Evolutionary conservation across 2,888 invertebrate genomes (phyloP).

Genomic region (Ennomos erosarius): DNA sequence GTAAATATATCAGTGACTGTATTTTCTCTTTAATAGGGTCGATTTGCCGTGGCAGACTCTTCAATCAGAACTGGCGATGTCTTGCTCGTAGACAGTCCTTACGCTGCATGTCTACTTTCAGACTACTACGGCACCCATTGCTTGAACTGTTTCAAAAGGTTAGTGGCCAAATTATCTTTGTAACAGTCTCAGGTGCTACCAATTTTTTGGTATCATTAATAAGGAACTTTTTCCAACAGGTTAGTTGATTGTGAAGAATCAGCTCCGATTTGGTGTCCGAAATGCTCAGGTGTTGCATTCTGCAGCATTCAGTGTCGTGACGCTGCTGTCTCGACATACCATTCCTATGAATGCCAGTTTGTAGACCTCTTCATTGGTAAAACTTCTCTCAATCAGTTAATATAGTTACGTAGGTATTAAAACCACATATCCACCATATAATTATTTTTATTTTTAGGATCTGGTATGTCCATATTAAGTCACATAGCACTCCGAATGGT

Average conservation of each 20-base stretch:
- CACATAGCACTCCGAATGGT: slow-evolving; percentile 90
- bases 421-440: background rate
- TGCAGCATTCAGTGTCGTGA: slow-evolving; percentile 88
- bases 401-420: background rate
- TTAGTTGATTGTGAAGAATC: slow-evolving; percentile 62
- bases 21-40: slow-evolving; percentile 77
- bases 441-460: slow-evolving; percentile 70
- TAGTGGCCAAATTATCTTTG: background rate
- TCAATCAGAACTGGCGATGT: slow-evolving; percentile 89
- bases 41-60: slow-evolving; percentile 88
- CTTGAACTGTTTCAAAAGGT: slow-evolving; percentile 92
- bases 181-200: too few species aligned
- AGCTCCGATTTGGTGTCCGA: slow-evolving; percentile 89
- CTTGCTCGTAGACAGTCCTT: slow-evolving; percentile 89
- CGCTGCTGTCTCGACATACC: slow-evolving; percentile 87
- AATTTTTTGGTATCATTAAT: background rate
- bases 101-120: slow-evolving; percentile 89
- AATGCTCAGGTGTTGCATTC: slow-evolving; percentile 91
- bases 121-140: slow-evolving; percentile 92
- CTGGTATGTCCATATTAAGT: slow-evolving; percentile 93
- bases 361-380: slow-evolving; percentile 90
- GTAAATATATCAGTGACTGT: too few species aligned
- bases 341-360: slow-evolving; percentile 90
- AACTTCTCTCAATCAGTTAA: background rate
- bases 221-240: slow-evolving; percentile 44